Evolutionary conservation across 2,797 vertebrate genomes (phyloP), one percentile per base, ranked within the genome.

Genomic region (Syngnathus rostellatus): DNA sequence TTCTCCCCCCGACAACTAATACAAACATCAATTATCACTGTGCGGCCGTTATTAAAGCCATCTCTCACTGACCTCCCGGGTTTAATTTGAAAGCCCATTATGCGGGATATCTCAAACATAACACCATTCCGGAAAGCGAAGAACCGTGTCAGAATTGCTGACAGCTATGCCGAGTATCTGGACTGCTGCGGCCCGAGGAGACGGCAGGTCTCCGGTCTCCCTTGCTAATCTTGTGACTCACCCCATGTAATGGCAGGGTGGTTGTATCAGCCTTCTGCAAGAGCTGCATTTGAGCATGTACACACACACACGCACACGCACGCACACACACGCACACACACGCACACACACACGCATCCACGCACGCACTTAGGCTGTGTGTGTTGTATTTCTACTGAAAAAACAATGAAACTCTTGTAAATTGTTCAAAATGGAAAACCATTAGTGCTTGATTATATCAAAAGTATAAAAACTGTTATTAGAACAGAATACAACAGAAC

Each of bases 11-110:
- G 64, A 80, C 73, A 73, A 79, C 82, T 85, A 81, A 79, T 39
- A 73, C 66, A 79, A 85, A 83, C 73, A 76, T 66, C 68, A 61
- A 70, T 76, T 72, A 83, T 76, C 75, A 66, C 68, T 21, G 61
- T 5, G 21, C 73, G 46, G 68, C 76, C 70, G 78, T 86, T 73
- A 83, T 86, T 81, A 82, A 64, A 79, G 71, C 67, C 75, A 63
- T 71, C 78, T 75, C 79, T 63, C 62, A 48, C 64, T 68, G 46
- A 64, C 57, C 53, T 70, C 69, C 66, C 9, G 43, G 66, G 68
- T 79, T 85, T 82, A 78, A 85, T 84, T 84, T 85, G 69, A 83
- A 85, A 72, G 70, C 68, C 77, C 82, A 83, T 86, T 81, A 80
- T 73, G 69, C 79, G 72, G 58, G 70, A 81, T 82, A 80, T 77